Evolutionary conservation across 2,888 invertebrate species (phyloP).

Genomic region (Monochamus alternatus): DNA sequence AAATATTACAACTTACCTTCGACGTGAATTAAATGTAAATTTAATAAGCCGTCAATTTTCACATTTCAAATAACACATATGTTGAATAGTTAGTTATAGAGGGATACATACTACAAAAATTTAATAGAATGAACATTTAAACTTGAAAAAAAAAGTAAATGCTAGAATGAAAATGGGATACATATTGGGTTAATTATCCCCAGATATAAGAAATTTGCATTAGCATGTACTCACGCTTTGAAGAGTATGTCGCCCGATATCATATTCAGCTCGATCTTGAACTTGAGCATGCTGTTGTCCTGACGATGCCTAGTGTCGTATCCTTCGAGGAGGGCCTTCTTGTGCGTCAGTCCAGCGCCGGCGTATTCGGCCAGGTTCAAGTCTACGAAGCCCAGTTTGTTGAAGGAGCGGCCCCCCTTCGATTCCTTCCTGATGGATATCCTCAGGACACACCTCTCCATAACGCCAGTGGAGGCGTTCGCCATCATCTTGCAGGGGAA

Average conservation of each 20-base stretch:
- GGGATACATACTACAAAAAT: too few relatives aligned
- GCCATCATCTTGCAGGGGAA: constrained; percentile 98
- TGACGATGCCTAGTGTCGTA: constrained; percentile 94
- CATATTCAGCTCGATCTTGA: constrained; percentile 94
- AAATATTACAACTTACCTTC: too few relatives aligned
- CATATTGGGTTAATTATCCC: background rate
- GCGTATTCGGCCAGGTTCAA: constrained; percentile 98
- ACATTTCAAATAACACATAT: too few relatives aligned
- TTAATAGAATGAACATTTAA: too few relatives aligned
- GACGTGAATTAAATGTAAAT: too few relatives aligned
- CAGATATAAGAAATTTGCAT: background rate
- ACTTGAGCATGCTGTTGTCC: constrained; percentile 96
- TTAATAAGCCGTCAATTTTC: too few relatives aligned
- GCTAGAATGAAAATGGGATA: too few relatives aligned
- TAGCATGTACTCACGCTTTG: constrained; percentile 87
- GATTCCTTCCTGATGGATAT: constrained; percentile 95
- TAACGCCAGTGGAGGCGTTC: constrained; percentile 93
- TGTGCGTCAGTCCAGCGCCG: constrained; percentile 89
- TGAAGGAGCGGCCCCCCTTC: constrained; percentile 89
- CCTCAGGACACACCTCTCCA: constrained; percentile 93
- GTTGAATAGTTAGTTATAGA: too few relatives aligned
- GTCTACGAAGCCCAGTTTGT: constrained; percentile 98
- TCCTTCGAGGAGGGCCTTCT: constrained; percentile 94
- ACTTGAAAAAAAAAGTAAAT: too few relatives aligned
- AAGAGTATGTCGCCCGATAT: constrained; percentile 97